Conservation (phyloP, 2,888 invertebrate species). For the Phlogophora meticulosa region DNA sequence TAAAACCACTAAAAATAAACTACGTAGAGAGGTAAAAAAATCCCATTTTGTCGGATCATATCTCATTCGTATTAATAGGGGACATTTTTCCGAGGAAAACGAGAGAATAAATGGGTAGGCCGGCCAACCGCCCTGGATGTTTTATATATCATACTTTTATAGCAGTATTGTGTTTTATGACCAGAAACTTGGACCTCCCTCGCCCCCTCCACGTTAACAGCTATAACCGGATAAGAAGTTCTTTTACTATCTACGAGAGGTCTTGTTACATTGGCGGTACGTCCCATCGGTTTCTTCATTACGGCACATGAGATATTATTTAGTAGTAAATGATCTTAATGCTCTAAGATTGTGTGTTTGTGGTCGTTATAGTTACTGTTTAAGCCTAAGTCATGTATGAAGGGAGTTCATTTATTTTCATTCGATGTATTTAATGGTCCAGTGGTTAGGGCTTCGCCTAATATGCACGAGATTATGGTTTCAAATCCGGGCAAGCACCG, state of each 20-base stretch:
- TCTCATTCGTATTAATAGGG: slow-evolving; percentile 77
- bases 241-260: slow-evolving; percentile 8
- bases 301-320: slow-evolving; percentile 60
- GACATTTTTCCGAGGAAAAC: slow-evolving; percentile 71
- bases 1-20: slow-evolving; percentile 56
- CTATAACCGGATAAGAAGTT: slow-evolving; percentile 5
- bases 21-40: slow-evolving; percentile 58
- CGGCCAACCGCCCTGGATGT: slow-evolving; percentile 68
- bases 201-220: slow-evolving; percentile 2
- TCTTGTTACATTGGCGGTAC: slow-evolving; percentile 36
- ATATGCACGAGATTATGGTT: too few species aligned
- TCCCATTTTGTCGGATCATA: slow-evolving; percentile 70
- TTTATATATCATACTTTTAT: slow-evolving; percentile 71
- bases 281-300: slow-evolving; percentile 71
- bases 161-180: slow-evolving; percentile 71
- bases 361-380: slow-evolving; percentile 8
- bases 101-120: slow-evolving; percentile 70
- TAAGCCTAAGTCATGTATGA: background rate
- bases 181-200: slow-evolving; percentile 61
- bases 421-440: background rate
- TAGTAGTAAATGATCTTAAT: slow-evolving; percentile 64
- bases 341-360: slow-evolving; percentile 33
- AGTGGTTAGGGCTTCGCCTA: too few species aligned
- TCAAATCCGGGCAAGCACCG: too few species aligned
- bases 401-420: background rate